These are phyloP conservation scores for Eurystomus glaucurus DNA, from an alignment of 2,797 vertebrate genomes.

Conservation along the genomic window DNA sequence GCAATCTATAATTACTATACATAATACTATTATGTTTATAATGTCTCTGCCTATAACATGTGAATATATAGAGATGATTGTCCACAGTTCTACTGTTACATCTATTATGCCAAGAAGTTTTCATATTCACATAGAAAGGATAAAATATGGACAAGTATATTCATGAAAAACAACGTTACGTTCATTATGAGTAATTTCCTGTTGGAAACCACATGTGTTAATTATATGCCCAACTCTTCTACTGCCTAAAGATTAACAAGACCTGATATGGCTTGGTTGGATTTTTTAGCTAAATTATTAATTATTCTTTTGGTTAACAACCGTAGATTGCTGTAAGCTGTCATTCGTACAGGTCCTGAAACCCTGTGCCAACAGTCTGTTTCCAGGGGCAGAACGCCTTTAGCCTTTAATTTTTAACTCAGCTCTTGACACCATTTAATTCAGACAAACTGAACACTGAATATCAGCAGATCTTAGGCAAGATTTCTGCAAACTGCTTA, in stretches of 20 bases:
- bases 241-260: conserved; percentile 15
- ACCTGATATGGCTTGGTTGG: neutral
- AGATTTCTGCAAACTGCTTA: neutral
- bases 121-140: neutral
- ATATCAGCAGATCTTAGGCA: neutral
- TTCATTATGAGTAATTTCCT: conserved; percentile 55
- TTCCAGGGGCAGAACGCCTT: neutral
- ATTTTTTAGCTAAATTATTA: conserved; percentile 31
- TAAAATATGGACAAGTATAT: neutral
- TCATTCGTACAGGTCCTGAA: neutral
- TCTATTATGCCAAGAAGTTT: neutral
- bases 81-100: neutral
- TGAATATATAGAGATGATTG: neutral
- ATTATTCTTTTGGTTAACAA: neutral
- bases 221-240: neutral
- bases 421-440: neutral
- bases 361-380: neutral
- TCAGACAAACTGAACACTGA: neutral
- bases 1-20: neutral
- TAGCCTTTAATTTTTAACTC: neutral
- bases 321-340: neutral
- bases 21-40: neutral
- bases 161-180: neutral
- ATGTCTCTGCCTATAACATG: neutral
- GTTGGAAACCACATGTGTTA: conserved; percentile 9